Conservation (phyloP, 1,140 invertebrate species). For the Ceratosolen fusciceps region DNA sequence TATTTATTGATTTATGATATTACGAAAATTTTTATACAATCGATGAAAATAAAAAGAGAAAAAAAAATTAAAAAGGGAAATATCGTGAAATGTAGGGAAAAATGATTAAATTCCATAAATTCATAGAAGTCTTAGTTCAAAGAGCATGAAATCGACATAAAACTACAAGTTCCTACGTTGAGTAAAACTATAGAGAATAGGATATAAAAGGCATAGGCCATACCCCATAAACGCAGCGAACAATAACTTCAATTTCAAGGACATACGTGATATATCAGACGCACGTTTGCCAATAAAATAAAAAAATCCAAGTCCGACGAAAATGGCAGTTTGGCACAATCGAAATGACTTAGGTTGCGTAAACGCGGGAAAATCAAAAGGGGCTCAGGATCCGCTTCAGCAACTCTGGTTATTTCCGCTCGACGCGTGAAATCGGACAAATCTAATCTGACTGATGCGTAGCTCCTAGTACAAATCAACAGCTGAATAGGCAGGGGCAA, state of each 20-base stretch:
- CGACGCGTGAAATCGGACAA: conserved; percentile 65
- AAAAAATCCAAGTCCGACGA: not conserved
- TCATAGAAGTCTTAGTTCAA: not conserved
- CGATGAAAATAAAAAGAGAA: not conserved
- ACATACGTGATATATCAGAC: not conserved
- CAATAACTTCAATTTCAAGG: conserved; percentile 29
- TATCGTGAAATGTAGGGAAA: not conserved
- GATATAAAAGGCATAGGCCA: conserved; percentile 26
- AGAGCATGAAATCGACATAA: not conserved
- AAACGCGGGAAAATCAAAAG: not conserved
- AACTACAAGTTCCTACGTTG: not conserved
- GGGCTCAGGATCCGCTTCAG: conserved; percentile 13
- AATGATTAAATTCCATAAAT: not conserved
- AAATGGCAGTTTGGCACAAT: not conserved
- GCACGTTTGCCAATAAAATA: conserved; percentile 30
- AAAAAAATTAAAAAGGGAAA: not conserved
- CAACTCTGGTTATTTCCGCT: conserved; percentile 52
- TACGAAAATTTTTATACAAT: not conserved
- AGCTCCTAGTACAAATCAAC: not conserved
- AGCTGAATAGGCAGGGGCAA: no score
- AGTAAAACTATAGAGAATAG: not conserved
- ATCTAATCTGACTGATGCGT: conserved; percentile 63
- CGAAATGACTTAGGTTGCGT: conserved; percentile 8
- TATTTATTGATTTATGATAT: no score
- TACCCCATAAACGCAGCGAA: conserved; percentile 35